These are phyloP conservation scores for Eupithecia insigniata DNA, from an alignment of 2,888 invertebrate species.

Conservation along the genomic window DNA sequence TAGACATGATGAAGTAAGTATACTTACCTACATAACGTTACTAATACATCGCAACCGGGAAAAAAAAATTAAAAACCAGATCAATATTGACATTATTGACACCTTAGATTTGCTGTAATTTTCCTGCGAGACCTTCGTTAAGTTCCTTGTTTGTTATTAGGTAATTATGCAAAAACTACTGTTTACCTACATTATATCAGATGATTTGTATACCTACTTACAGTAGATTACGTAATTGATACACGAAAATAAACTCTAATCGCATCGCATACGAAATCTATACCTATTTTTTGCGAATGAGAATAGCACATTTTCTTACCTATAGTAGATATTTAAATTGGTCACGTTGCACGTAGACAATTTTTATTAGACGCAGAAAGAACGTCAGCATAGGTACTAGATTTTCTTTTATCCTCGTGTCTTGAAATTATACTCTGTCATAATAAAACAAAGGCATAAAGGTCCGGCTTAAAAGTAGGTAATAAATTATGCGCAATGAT, in stretches of 20 bases:
- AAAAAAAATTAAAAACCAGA: background rate
- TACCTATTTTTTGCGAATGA: background rate
- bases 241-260: background rate
- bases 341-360: background rate
- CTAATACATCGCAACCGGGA: background rate
- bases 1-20: too few species aligned
- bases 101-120: constrained; percentile 13
- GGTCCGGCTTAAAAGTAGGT: constrained; percentile 11
- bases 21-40: background rate
- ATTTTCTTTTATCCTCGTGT: background rate
- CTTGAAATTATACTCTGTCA: background rate
- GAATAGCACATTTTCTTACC: background rate
- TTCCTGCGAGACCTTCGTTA: constrained; percentile 12
- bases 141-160: constrained; percentile 2
- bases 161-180: constrained; percentile 1
- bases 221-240: background rate
- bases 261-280: background rate
- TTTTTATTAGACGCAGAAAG: background rate
- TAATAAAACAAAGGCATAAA: constrained; percentile 10
- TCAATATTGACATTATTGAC: constrained; percentile 6
- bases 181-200: background rate
- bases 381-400: background rate
- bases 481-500: constrained; percentile 20
- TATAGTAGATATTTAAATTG: background rate
- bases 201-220: background rate